Evolutionary conservation across 2,113 vertebrate species (phyloP).

Genomic region (Alexandromys fortis): DNA sequence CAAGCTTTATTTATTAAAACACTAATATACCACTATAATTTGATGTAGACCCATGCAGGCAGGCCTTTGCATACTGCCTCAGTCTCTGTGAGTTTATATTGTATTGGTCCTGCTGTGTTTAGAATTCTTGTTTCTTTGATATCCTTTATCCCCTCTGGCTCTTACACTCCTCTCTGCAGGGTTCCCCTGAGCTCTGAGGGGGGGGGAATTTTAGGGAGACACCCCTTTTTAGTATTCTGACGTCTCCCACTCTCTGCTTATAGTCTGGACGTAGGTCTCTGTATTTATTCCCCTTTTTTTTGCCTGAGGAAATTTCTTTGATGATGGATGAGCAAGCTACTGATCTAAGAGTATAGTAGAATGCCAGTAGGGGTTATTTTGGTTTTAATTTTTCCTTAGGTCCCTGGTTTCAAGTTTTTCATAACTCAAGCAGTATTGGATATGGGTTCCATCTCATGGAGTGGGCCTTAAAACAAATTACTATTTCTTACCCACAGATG

Average conservation of each 20-base stretch:
- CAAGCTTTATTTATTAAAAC: no score
- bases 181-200: neutral
- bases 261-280: neutral
- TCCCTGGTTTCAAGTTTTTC: neutral
- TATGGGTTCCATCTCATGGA: neutral
- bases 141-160: neutral
- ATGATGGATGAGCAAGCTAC: neutral
- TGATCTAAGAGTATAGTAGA: neutral
- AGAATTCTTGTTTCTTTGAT: neutral
- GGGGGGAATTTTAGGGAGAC: neutral
- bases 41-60: neutral
- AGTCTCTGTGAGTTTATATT: neutral
- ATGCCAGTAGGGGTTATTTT: neutral
- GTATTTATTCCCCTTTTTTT: neutral
- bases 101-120: neutral
- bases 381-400: neutral
- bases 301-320: neutral
- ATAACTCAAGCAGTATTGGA: neutral
- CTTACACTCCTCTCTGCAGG: neutral
- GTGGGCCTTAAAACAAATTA: neutral
- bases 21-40: neutral
- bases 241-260: neutral
- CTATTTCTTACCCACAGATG: neutral
- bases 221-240: neutral
- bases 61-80: neutral